A percentile compares a stretch with the other conserved stretches of the same genome.
phyloP scores from a whole-genome alignment of 2,888 invertebrate genomes.

The Leptopilina syphax region DNA sequence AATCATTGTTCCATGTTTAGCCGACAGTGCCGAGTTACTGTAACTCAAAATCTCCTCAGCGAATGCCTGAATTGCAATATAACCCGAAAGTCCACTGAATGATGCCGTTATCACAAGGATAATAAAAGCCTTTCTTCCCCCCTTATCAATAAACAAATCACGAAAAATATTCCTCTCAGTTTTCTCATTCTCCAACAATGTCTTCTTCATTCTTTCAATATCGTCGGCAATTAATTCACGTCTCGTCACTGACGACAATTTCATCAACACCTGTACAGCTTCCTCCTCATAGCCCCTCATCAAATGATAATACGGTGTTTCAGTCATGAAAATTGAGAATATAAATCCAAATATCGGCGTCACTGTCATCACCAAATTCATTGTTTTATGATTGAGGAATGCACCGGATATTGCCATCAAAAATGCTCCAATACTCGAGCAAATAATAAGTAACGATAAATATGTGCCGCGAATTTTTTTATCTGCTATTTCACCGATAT shows the following conservation, averaged over 20 bases:
- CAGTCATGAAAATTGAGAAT: conserved; percentile 81
- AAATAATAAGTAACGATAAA: conserved; percentile 78
- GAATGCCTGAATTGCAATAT: conserved; percentile 80
- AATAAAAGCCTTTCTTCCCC: conserved; percentile 80
- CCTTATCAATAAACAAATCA: conserved; percentile 77
- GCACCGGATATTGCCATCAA: conserved; percentile 66
- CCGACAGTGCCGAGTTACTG: conserved; percentile 77
- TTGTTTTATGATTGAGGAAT: conserved; percentile 76
- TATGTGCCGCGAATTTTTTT: conserved; percentile 79
- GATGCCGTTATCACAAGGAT: conserved; percentile 79
- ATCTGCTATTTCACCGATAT: conserved; percentile 81
- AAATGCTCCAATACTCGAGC: conserved; percentile 76
- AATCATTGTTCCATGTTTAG: conserved; percentile 78
- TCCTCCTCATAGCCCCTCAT: conserved; percentile 78
- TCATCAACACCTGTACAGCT: conserved; percentile 80
- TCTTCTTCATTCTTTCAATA: conserved; percentile 78
- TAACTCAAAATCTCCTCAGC: conserved; percentile 82
- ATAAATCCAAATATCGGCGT: conserved; percentile 80
- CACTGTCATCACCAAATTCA: conserved; percentile 79
- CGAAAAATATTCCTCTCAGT: neutral
- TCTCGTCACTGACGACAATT: conserved; percentile 77
- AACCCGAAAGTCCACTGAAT: conserved; percentile 80
- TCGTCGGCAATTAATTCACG: conserved; percentile 79
- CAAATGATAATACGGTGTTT: conserved; percentile 82
- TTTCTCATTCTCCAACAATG: conserved; percentile 77